Evolutionary conservation across 2,888 invertebrate genomes (phyloP), one percentile per base, ranked within the genome.

Genomic region (Unio pictorum): DNA sequence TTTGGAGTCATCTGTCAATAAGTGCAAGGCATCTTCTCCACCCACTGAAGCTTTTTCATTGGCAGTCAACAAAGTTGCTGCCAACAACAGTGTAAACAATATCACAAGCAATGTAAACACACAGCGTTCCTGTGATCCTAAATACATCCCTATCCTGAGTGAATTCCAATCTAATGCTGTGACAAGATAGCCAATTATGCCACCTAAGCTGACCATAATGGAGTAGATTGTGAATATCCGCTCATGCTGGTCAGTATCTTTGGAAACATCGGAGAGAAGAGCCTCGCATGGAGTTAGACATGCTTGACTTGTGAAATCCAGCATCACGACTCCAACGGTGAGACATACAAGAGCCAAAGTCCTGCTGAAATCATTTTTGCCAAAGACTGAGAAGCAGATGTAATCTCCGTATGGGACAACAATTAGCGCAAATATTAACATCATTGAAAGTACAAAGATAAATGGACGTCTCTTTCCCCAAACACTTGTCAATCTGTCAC

Each of bases 271-370:
- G 34, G 98, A 93, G 0, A 98, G 92, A 91, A 97, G 96, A 61
- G 98, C 97, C 80, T 98, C 93, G 0, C 97, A 94, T 0, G 98
- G 98, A 87, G 97, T 97, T 89, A 98, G 96, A 84, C 97, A 97
- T 54, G 97, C 96, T 88, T 98, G 98, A 0, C 97, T 97, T 84
- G 97, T 96, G 88, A 98, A 98, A 90, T 98, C 98, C 76, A 98
- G 91, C 58, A 98, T 91, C 45, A 97, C 96, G 0, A 97, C 97
- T 11, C 98, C 98, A 6, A 97, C 26, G 0, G 87, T 85, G 34
- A 90, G 73, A 55, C 85, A 69, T n/a, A 74, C 54, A 8, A 88
- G 67, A 4, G 85, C 80, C 18, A 85, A 55, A 4, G 69, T 75
- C 67, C 81, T 82, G 55, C 82, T 81, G 4, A 80, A 7, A 0